phyloP scores from a whole-genome alignment of 1,140 invertebrate species.

The Drosophila repletoides region DNA sequence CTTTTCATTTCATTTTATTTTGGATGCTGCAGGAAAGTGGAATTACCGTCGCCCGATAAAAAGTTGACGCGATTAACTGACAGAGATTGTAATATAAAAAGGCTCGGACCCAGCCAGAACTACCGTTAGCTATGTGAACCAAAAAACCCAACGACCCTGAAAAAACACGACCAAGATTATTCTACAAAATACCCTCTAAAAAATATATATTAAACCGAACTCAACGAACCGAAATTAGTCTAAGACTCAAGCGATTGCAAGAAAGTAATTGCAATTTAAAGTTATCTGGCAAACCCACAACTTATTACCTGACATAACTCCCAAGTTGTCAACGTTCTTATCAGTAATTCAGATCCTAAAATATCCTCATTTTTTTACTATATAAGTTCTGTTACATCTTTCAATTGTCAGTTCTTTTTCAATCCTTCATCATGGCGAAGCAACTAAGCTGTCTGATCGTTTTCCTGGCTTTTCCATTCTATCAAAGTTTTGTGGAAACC shows the following conservation, averaged over 20 bases:
- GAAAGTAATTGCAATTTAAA: no score
- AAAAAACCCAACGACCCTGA: background rate
- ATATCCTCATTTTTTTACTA: background rate
- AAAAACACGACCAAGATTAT: no score
- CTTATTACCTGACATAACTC: background rate
- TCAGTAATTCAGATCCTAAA: no score
- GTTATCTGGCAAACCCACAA: no score
- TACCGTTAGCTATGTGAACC: conserved; percentile 40
- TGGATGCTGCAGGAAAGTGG: conserved; percentile 52
- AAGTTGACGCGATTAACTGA: conserved; percentile 72
- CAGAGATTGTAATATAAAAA: conserved; percentile 52
- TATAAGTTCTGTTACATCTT: background rate
- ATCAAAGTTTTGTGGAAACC: background rate
- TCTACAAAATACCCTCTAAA: no score
- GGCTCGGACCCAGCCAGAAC: conserved; percentile 11
- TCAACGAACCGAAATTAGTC: no score
- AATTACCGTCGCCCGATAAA: conserved; percentile 68
- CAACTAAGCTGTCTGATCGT: background rate
- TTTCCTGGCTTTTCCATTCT: background rate
- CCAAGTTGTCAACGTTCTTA: no score
- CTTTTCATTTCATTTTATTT: background rate
- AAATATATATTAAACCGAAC: background rate
- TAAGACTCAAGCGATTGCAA: no score
- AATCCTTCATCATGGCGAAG: background rate
- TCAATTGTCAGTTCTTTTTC: background rate